Evolutionary conservation across 2,113 vertebrate genomes (phyloP), one percentile per base, ranked within the genome.

Genomic region (Epinephelus moara): DNA sequence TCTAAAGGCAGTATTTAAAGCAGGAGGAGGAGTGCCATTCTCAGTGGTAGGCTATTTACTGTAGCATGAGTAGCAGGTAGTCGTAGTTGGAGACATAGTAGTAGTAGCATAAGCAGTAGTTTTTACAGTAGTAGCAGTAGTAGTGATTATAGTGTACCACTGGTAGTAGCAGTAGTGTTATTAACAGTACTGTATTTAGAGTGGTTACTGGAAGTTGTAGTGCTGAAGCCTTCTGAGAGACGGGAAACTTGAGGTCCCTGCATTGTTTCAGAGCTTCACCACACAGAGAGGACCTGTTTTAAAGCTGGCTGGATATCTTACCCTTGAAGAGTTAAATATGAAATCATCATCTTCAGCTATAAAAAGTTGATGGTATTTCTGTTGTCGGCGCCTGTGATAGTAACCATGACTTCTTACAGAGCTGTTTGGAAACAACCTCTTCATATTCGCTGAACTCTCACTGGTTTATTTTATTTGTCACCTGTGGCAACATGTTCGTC

Each of bases 401-500:
- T 91, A 89, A 92, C 88, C 91, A 92, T 92, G 91, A 89, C 90
- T 92, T 91, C 89, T 83, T 45, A 15, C 19, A 1, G 60, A 69
- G 52, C 82, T 85, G 82, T 90, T 86, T 90, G 85, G 80, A 90
- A 92, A 92, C 85, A 85, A 49, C 63, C 76, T 76, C 75, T 52
- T 85, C 74, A 85, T 82, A 60, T 91, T 88, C 37, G 21, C 45
- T 66, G 75, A 86, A 81, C 75, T 80, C 73, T 78, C 70, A 78
- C 79, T 70, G 14, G 90, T 93, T 94, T 92, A 92, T 93, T 93
- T 90, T 90, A 93, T 93, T 94, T 93, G 89, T 93, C 93, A 93
- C 93, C 90, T 93, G 89, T 82, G 66, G 91, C 88, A 94, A 92
- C 90, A 87, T 62, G 79, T 84, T 92, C 88, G 78, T 91, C 91